Base-by-base conservation (phyloP, 2,113 vertebrate genomes). In the Hippolais icterina region DNA sequence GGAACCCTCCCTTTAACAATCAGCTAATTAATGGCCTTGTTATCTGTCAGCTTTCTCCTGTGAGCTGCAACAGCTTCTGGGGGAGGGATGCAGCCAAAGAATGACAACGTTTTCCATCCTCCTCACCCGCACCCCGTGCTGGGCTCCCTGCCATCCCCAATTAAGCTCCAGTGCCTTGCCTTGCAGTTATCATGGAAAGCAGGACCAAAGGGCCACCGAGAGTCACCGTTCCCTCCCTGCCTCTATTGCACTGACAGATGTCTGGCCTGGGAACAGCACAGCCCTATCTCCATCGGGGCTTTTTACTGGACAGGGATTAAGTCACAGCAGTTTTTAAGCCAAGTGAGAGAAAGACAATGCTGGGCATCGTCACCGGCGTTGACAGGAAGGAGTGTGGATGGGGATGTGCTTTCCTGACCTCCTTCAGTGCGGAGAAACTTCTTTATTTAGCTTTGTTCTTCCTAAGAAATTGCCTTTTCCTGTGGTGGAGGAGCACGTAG, bases 331-430 rank as follows among this genome's bases (percentile, higher is more conserved):
- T 71, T 96, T 92, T 71, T 41, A 90, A 96, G 93, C 96, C 83
- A 95, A 96, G 65, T 53, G 28, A 84, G 68, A 59, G 86, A 78
- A 95, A 94, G 86, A 95, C 96, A 95, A 95, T 94, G 88, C 76
- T 75, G 8, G 1, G 13, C 76, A 70, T 89, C 2, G 69, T 92
- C 91, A 89, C 4, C 9, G 2, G 79, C 0, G 5, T 76, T 75
- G 71, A 68, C 96, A 95, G 92, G 96, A 97, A 96, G 90, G 65
- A 96, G 83, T 12, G 10, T 47, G 83, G 76, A 89, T 78, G 63
- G 90, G 92, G 94, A 95, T 95, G 94, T 96, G 90, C 96, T 95
- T 95, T 96, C 96, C 96, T 96, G 90, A 20, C 57, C 92, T 94
- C 77, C 80, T 94, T 68, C 76, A 53, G 71, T 25, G 20, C 8